Evolutionary conservation across 2,797 vertebrate species (phyloP), one percentile per base, ranked within the genome.

Genomic region (Neomorphus geoffroyi): DNA sequence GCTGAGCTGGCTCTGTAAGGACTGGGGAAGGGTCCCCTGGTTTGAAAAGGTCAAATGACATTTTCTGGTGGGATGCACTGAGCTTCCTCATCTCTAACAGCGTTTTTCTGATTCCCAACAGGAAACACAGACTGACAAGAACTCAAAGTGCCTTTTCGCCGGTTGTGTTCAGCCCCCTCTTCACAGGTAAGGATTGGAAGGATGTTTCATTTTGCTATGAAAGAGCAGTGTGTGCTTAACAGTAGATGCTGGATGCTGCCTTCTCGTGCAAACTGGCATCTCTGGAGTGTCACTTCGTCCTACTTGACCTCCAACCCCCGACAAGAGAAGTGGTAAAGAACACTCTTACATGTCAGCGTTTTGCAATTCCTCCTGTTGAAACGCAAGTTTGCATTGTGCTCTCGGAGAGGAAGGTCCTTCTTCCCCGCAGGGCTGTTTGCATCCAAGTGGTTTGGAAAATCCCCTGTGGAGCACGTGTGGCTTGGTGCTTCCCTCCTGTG

Each of bases 111-210:
- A 7, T 72, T 71, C 92, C 95, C 94, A 39, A 28, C 84, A 99
- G 98, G 98, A 98, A 99, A 98, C 98, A 98, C 98, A 98, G 98
- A 98, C 98, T 99, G 98, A 99, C 98, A 84, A 98, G 99, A 98
- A 98, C 99, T 96, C 99, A 99, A 98, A 99, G 99, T 99, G 99
- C 99, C 98, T 99, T 99, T 98, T 99, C 98, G 97, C 98, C 99
- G 27, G 98, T 98, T 80, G 98, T 98, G 94, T 99, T 99, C 97
- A 98, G 99, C 96, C 98, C 99, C 51, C 97, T 98, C 93, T 99
- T 99, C 98, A 99, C 99, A 86, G 99, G 99, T 99, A 98, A 99
- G 98, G 50, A 4, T 56, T 13, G 6, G 41, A 10, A 11, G 11
- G 3, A 0, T 1, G 1, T 11, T 60, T 24, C 9, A 0, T 51